Evolutionary conservation across 1,140 invertebrate species (phyloP).

Genomic region (Bombus balteatus): DNA sequence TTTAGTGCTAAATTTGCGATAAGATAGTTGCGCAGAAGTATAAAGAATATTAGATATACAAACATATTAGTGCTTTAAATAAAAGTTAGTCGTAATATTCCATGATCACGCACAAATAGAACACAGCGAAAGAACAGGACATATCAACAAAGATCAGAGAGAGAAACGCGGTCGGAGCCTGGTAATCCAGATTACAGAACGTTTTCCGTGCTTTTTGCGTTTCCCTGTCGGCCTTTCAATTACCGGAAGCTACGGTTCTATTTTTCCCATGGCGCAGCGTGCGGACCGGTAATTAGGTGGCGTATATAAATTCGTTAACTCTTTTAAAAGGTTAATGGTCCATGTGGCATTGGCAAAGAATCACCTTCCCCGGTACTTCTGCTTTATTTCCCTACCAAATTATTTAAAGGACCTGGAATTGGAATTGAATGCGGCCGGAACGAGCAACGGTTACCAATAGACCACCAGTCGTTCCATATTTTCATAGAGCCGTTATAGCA

Average conservation of each 20-base stretch:
- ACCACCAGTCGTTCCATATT: slow-evolving; percentile 25
- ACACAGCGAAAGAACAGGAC: neutral
- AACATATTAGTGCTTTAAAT: neutral
- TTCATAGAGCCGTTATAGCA: slow-evolving; percentile 27
- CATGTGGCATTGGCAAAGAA: slow-evolving; percentile 42
- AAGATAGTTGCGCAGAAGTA: neutral
- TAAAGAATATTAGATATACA: too few species aligned
- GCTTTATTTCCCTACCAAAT: slow-evolving; percentile 48
- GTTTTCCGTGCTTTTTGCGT: slow-evolving; percentile 48
- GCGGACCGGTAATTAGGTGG: slow-evolving; percentile 65
- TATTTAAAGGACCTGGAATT: slow-evolving; percentile 50
- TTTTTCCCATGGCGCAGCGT: slow-evolving; percentile 44
- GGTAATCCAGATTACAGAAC: slow-evolving; percentile 50
- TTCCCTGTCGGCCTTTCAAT: slow-evolving; percentile 56
- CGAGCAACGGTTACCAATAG: slow-evolving; percentile 36
- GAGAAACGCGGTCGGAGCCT: slow-evolving; percentile 29
- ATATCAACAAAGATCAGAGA: slow-evolving; percentile 4
- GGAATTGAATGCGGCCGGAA: slow-evolving; percentile 38
- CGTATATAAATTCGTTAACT: slow-evolving; percentile 73
- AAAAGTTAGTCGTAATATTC: neutral
- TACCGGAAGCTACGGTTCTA: slow-evolving; percentile 57
- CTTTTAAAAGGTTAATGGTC: slow-evolving; percentile 70
- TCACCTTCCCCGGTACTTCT: slow-evolving; percentile 22
- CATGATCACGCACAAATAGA: neutral
- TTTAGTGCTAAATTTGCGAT: neutral